Percentiles rank a stretch among this genome's conserved stretches.
Evolutionary conservation across 2,888 invertebrate genomes (phyloP).

Genomic region (Mythimna impura): DNA sequence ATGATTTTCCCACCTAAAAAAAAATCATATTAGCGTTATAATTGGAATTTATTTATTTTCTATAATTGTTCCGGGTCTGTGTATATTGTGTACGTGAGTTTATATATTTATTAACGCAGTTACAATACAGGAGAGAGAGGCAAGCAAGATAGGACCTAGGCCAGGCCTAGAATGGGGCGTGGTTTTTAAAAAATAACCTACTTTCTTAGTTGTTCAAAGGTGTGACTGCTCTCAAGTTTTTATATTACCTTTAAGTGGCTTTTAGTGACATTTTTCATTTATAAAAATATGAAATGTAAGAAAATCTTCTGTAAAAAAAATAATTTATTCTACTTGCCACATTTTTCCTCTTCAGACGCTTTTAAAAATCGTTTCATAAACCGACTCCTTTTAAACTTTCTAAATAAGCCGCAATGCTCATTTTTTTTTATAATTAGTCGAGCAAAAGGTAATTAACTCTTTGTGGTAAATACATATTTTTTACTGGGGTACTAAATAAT

Average conservation of each 20-base stretch:
- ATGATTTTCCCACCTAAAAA: no score
- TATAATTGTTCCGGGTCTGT: no score
- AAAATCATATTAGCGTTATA: no score
- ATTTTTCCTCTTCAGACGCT: not conserved
- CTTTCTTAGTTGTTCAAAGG: no score
- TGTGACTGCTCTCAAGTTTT: not conserved
- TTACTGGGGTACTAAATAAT: constrained; percentile 24
- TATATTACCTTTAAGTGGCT: not conserved
- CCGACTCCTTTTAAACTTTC: constrained; percentile 22
- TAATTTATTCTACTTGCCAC: not conserved
- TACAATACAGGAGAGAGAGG: no score
- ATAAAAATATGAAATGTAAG: not conserved
- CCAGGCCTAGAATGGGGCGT: no score
- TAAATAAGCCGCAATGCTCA: constrained; percentile 32
- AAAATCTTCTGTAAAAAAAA: not conserved
- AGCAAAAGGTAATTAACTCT: constrained; percentile 36
- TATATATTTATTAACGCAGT: no score
- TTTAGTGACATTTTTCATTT: not conserved
- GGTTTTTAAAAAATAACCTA: no score
- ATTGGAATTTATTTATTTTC: no score
- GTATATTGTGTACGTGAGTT: no score
- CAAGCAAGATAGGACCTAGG: no score
- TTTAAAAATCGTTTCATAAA: constrained; percentile 7
- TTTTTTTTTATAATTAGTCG: constrained; percentile 40
- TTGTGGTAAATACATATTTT: constrained; percentile 24